phyloP scores from a whole-genome alignment of 2,888 invertebrate genomes.

The Antitype chi region DNA sequence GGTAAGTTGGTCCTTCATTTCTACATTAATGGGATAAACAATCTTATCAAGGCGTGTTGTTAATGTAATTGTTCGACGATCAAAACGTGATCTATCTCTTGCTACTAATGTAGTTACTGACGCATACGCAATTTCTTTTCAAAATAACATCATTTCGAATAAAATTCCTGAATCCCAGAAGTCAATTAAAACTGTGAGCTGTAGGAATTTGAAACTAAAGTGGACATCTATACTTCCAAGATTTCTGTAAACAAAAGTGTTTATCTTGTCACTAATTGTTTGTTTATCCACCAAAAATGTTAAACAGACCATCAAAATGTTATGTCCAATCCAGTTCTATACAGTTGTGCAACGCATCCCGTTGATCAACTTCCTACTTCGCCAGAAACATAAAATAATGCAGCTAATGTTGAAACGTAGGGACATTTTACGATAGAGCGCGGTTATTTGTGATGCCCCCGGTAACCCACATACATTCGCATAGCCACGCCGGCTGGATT shows the following conservation, averaged over 20 bases:
- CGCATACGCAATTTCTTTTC: conserved; percentile 25
- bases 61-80: conserved; percentile 41
- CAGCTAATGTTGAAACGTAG: conserved; percentile 78
- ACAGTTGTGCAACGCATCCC: conserved; percentile 54
- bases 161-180: neutral
- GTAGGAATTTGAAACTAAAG: conserved; percentile 4
- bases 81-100: conserved; percentile 59
- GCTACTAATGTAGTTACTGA: conserved; percentile 47
- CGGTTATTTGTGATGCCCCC: conserved; percentile 79
- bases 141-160: neutral
- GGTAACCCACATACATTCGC: conserved; percentile 85
- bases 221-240: neutral
- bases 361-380: conserved; percentile 58
- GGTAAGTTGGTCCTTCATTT: conserved; percentile 18
- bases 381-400: conserved; percentile 57
- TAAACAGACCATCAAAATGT: conserved; percentile 19
- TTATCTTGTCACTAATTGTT: neutral
- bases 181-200: neutral
- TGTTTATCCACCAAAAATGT: conserved; percentile 25
- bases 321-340: conserved; percentile 38
- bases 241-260: conserved; percentile 8
- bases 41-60: conserved; percentile 47
- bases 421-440: conserved; percentile 78
- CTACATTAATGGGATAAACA: conserved; percentile 41
- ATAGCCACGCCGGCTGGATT: conserved; percentile 77